phyloP scores from a whole-genome alignment of 1,140 invertebrate genomes.

The Helicoverpa zea region DNA sequence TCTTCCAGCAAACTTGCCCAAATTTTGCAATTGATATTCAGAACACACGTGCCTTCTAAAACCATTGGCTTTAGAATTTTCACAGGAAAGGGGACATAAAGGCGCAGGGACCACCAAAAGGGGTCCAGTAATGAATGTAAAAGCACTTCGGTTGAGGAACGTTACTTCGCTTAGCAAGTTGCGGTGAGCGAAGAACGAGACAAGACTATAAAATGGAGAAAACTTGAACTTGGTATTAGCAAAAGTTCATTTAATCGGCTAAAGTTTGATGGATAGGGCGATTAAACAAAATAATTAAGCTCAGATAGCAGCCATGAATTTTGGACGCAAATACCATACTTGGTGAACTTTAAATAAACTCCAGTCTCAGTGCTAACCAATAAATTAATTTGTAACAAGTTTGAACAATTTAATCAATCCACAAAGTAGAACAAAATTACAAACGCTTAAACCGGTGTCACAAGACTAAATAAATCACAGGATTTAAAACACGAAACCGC shows the following conservation, averaged over 20 bases:
- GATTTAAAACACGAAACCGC: constrained; percentile 21
- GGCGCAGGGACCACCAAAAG: constrained; percentile 28
- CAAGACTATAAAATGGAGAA: constrained; percentile 36
- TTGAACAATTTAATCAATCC: constrained; percentile 12
- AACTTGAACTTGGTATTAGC: not conserved
- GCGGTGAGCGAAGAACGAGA: not conserved
- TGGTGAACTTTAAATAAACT: not conserved
- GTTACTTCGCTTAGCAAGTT: constrained; percentile 40
- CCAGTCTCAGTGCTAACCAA: not conserved
- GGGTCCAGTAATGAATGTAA: constrained; percentile 44
- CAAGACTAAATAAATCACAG: constrained; percentile 21
- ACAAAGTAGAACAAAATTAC: constrained; percentile 16
- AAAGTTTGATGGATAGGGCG: constrained; percentile 2
- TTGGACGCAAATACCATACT: not conserved
- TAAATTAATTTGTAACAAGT: not conserved
- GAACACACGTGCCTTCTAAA: constrained; percentile 42
- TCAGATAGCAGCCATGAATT: not conserved
- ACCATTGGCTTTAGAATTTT: constrained; percentile 40
- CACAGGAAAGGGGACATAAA: constrained; percentile 39
- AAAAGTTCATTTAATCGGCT: not conserved
- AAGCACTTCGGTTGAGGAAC: constrained; percentile 44
- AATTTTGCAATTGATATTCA: constrained; percentile 38
- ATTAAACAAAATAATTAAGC: constrained; percentile 23
- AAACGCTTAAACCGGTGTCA: not conserved
- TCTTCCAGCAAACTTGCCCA: constrained; percentile 10